Conservation (phyloP, 2,888 invertebrate species). For the Azorinus chamasolen region DNA sequence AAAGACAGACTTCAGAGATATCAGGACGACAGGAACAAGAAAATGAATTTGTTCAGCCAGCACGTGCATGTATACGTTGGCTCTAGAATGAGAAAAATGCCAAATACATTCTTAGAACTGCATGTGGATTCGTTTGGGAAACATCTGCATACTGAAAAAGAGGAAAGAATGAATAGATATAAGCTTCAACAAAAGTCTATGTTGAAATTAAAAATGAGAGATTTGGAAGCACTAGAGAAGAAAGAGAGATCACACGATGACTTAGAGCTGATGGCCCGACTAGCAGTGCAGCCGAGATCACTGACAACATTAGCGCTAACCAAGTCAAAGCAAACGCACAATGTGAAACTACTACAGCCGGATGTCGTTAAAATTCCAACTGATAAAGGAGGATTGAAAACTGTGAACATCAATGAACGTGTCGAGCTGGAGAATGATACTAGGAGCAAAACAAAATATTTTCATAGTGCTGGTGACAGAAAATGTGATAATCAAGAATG, state of each 20-base stretch:
- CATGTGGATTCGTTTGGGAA: slow-evolving; percentile 61
- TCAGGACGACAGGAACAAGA: slow-evolving; percentile 40
- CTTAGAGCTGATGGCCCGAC: slow-evolving; percentile 22
- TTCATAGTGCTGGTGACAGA: background rate
- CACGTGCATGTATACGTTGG: slow-evolving; percentile 35
- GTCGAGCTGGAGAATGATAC: slow-evolving; percentile 25
- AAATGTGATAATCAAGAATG: slow-evolving; percentile 48
- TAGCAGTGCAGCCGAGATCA: slow-evolving; percentile 39
- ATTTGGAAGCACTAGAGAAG: slow-evolving; percentile 39
- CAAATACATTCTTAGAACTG: slow-evolving; percentile 59
- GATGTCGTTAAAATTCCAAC: slow-evolving; percentile 20
- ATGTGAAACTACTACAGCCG: slow-evolving; percentile 13
- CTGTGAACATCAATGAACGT: slow-evolving; percentile 54
- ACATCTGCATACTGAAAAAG: slow-evolving; percentile 40
- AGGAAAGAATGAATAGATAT: slow-evolving; percentile 54
- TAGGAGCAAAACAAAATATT: slow-evolving; percentile 12
- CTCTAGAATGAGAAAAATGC: slow-evolving; percentile 42
- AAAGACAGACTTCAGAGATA: slow-evolving; percentile 52
- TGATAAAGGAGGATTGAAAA: slow-evolving; percentile 43
- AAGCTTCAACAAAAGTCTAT: slow-evolving; percentile 60
- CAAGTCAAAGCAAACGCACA: slow-evolving; percentile 9
- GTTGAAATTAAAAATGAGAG: slow-evolving; percentile 58
- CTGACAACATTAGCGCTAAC: slow-evolving; percentile 40
- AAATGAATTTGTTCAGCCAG: slow-evolving; percentile 44
- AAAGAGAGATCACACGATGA: slow-evolving; percentile 34